Evolutionary conservation across 1,140 invertebrate genomes (phyloP), one percentile per base, ranked within the genome.

Genomic region (Aphelenchoides besseyi): DNA sequence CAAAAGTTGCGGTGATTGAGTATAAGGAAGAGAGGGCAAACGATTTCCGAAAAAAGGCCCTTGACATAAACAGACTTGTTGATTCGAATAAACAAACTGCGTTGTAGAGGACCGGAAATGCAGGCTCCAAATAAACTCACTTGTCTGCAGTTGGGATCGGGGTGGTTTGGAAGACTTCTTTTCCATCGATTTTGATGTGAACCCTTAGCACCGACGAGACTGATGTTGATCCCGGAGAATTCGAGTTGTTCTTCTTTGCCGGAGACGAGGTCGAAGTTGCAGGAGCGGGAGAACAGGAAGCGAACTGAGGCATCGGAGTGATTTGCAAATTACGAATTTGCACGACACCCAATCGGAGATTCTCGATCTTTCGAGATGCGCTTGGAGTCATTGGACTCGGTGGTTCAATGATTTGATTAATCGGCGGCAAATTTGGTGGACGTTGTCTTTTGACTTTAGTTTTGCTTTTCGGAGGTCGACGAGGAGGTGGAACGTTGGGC

Each of bases 131-230:
- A 66, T 26, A 18, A 16, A 66, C 63, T 66, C 30, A 66, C 63
- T 37, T 66, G 16, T 66, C 63, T 1, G 12, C 29, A 9, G 63
- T 66, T 28, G 63, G 63, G 23, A 66, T 33, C 12, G 63, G 16
- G 12, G 36, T 41, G 12, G 63, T 18, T 37, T 66, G 63, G 30
- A 66, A 66, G 12, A 66, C 30, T 32, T 66, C 63, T 12, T 66
- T 66, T 53, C 63, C 63, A 33, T 66, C 63, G 16, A 66, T 66
- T 53, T 66, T 66, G 2, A 66, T 37, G 36, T 66, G 63, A 35
- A 66, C 32, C 32, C 63, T 26, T 16, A 66, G 63, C 12, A 66
- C 63, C 0, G 63, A 66, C 9, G 63, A 66, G 32, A 66, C 26
- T 3, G 63, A 33, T 29, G 63, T n/a, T 23, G 30, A 35, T 1